Evolutionary conservation across 2,797 vertebrate genomes (phyloP), one percentile per base, ranked within the genome.

Genomic region (Falco biarmicus): DNA sequence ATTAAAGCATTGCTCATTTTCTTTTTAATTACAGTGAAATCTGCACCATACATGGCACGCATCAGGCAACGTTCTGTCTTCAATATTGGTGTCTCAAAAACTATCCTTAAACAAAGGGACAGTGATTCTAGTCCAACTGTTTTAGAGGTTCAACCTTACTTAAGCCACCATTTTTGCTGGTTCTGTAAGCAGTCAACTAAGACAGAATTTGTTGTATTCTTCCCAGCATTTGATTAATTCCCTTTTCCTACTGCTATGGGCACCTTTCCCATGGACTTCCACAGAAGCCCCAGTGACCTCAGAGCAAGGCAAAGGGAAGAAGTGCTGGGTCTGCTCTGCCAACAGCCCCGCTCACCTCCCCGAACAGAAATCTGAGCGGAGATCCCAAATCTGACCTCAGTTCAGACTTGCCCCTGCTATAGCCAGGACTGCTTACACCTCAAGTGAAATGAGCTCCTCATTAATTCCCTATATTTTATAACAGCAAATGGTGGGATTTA

Each of bases 1-100:
- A 89, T 97, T 93, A 97, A 95, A 93, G 90, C 83, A 66, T 73
- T 95, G 79, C 95, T 97, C 89, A 74, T 93, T 95, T 96, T 94
- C 92, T 89, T 94, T 97, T 96, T 97, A 97, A 98, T 98, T 97
- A 95, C 90, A 89, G 69, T 0, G 1, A 95, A 93, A 96, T 69
- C 75, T 73, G 85, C 43, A 48, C 59, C n/a, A 28, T 54, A 24
- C 61, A 6, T 17, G 63, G 80, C 26, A 37, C 54, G 84, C 82
- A 86, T 90, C 79, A 85, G 77, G 39, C 90, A 93, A 21, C 56
- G 78, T 41, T 68, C 48, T 69, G 12, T 43, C 64, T 78, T 54
- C 70, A 74, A 0, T 4, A 26, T 0, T 54, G 66, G 11, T 43
- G 79, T 89, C 75, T 73, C 65, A 59, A 74, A 87, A 70, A 14